A percentile compares a stretch with the other conserved stretches of the same genome.
Conservation (phyloP, 2,888 invertebrate species). For the Geotrupes spiniger region DNA sequence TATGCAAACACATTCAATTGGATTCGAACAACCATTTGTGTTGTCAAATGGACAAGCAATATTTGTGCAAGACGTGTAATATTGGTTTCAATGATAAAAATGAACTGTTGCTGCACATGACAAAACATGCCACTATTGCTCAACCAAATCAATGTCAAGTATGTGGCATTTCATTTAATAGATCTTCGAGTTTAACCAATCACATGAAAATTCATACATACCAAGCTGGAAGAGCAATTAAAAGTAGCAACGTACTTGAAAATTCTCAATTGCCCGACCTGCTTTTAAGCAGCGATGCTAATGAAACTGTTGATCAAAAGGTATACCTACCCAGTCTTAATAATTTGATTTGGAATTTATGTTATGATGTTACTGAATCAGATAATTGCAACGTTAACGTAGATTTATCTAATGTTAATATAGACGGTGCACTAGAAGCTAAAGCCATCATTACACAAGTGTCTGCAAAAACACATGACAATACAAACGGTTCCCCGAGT, state of each 20-base stretch:
- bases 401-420: conserved; percentile 2
- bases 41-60: conserved; percentile 50
- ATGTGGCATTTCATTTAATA: conserved; percentile 50
- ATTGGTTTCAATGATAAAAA: conserved; percentile 45
- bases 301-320: not conserved
- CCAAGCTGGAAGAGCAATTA: conserved; percentile 48
- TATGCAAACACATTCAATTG: conserved; percentile 36
- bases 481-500: not conserved
- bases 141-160: conserved; percentile 43
- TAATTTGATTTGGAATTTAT: conserved; percentile 18
- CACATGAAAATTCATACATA: conserved; percentile 55
- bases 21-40: conserved; percentile 52
- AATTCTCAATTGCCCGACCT: no score
- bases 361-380: conserved; percentile 7
- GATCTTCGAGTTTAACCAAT: conserved; percentile 53
- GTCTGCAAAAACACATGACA: no score
- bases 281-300: no score
- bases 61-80: conserved; percentile 47
- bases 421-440: not conserved
- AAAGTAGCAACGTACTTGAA: conserved; percentile 26
- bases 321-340: conserved; percentile 20
- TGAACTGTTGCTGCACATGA: conserved; percentile 45
- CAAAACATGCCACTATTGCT: conserved; percentile 36
- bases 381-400: conserved; percentile 10
- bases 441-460: conserved; percentile 3